These are phyloP conservation scores for Listronotus bonariensis DNA, from an alignment of 1,140 invertebrate genomes.

Conservation along the genomic window DNA sequence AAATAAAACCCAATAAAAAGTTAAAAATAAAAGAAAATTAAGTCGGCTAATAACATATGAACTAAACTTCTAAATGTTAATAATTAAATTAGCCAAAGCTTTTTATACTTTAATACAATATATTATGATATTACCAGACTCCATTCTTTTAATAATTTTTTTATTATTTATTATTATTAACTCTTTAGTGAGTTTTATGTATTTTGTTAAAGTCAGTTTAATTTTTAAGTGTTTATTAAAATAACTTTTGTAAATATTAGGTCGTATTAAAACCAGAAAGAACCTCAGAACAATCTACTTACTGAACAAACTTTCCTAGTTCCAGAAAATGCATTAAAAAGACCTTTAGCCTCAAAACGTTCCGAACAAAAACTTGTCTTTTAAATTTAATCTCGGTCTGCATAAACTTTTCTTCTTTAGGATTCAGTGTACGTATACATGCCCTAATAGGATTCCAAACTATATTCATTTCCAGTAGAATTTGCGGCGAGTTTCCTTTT, in stretches of 20 bases:
- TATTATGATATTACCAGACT: too few relatives aligned
- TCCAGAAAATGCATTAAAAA: slow-evolving; percentile 90
- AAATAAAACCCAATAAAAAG: too few relatives aligned
- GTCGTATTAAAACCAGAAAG: too few relatives aligned
- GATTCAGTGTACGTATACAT: slow-evolving; percentile 89
- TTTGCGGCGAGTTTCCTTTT: slow-evolving; percentile 89
- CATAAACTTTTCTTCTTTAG: slow-evolving; percentile 95
- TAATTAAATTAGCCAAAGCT: too few relatives aligned
- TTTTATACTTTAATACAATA: too few relatives aligned
- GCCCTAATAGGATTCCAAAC: slow-evolving; percentile 92
- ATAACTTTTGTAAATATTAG: background rate
- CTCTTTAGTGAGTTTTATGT: too few relatives aligned
- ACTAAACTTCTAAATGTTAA: too few relatives aligned
- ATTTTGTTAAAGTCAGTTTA: too few relatives aligned
- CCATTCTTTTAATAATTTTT: too few relatives aligned
- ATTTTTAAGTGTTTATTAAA: background rate
- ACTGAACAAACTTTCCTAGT: slow-evolving; percentile 90
- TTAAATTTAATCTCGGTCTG: slow-evolving; percentile 95
- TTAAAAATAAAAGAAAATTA: too few relatives aligned
- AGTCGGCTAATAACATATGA: too few relatives aligned
- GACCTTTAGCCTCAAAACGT: slow-evolving; percentile 90
- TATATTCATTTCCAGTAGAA: slow-evolving; percentile 89
- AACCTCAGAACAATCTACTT: slow-evolving; percentile 55
- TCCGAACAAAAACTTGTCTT: slow-evolving; percentile 88
- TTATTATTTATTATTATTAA: too few relatives aligned